These are phyloP conservation scores for Ageneiosus marmoratus DNA, from an alignment of 2,113 vertebrate genomes.

Conservation along the genomic window DNA sequence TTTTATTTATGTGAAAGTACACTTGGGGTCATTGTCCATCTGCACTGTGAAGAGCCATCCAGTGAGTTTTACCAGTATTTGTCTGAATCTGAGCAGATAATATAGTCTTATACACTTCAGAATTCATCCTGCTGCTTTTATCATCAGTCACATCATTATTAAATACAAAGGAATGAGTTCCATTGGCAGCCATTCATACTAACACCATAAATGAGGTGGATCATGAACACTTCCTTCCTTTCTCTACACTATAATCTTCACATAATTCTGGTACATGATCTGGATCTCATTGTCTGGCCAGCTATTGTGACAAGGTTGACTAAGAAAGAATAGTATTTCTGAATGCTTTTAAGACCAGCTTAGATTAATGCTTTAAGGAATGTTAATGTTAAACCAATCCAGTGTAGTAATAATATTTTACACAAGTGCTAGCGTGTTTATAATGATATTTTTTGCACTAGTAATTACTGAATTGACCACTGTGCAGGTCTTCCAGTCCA, in stretches of 20 bases:
- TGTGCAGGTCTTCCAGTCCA: slow-evolving; percentile 89
- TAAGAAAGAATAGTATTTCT: too few relatives aligned
- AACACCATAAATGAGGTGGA: neutral
- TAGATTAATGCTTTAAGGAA: neutral
- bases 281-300: neutral
- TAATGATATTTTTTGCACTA: neutral
- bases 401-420: neutral
- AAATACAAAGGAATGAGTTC: neutral
- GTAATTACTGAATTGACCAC: neutral
- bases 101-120: neutral
- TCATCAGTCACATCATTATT: neutral
- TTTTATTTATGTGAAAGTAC: neutral
- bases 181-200: neutral
- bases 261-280: neutral
- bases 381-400: neutral
- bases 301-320: neutral
- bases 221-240: neutral
- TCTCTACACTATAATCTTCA: neutral
- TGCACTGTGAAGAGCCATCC: neutral
- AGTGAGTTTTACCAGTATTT: neutral
- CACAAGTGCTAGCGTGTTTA: neutral
- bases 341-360: neutral
- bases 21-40: neutral
- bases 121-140: neutral
- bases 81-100: neutral